Percentiles rank a stretch among this genome's conserved stretches.
Conservation (phyloP, 2,888 invertebrate genomes). For the Patella caerulea region DNA sequence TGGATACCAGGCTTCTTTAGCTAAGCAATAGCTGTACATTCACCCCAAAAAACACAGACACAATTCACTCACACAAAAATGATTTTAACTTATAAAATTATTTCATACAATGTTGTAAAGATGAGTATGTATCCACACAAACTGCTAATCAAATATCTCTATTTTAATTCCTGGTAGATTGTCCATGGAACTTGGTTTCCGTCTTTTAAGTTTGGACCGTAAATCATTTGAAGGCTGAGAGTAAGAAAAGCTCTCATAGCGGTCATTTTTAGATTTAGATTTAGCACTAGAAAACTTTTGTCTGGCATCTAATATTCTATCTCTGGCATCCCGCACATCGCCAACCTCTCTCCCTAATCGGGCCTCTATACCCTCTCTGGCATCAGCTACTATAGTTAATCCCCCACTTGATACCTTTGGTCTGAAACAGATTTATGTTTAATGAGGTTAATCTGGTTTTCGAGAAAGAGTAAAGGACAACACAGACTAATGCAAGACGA, state of each 20-base stretch:
- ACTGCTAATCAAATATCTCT: constrained; percentile 1
- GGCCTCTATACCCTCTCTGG: not conserved
- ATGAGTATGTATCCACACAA: too few relatives aligned
- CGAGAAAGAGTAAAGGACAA: too few relatives aligned
- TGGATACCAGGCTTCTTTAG: too few relatives aligned
- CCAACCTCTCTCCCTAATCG: not conserved
- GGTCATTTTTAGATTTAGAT: not conserved
- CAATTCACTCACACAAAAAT: too few relatives aligned
- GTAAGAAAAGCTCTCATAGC: not conserved
- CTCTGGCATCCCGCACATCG: not conserved
- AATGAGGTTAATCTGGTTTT: too few relatives aligned
- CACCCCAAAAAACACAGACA: too few relatives aligned
- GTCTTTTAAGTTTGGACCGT: not conserved
- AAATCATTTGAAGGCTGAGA: not conserved
- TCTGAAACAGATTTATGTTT: not conserved
- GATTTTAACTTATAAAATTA: too few relatives aligned
- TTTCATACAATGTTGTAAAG: too few relatives aligned
- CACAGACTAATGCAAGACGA: too few relatives aligned
- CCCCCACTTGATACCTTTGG: not conserved
- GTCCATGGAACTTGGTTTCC: not conserved
- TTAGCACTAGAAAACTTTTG: not conserved
- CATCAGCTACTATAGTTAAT: constrained; percentile 14
- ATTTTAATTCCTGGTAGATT: not conserved
- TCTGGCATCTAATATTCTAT: not conserved
- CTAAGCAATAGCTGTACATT: too few relatives aligned